Conservation (phyloP, 2,113 vertebrate genomes). For the Egretta garzetta region DNA sequence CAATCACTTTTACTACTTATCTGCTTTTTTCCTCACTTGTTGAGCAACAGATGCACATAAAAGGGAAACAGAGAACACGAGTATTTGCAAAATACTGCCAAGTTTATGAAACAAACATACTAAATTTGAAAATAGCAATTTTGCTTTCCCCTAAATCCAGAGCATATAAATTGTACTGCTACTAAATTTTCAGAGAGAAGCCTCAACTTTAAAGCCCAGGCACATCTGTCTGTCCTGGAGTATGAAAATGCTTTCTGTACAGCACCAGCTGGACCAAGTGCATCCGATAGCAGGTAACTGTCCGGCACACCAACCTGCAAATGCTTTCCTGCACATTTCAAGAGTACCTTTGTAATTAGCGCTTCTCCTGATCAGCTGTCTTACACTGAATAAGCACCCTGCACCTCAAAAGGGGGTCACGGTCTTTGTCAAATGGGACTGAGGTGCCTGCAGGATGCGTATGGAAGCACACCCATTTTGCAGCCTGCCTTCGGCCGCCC, state of each 20-base stretch:
- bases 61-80: background rate
- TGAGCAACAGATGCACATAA: conserved; percentile 29
- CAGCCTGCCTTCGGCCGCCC: background rate
- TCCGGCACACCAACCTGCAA: background rate
- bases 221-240: background rate
- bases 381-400: background rate
- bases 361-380: background rate
- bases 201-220: background rate
- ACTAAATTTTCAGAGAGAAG: background rate
- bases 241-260: background rate
- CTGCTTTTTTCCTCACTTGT: background rate
- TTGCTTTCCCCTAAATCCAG: background rate
- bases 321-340: background rate
- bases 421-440: background rate
- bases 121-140: background rate
- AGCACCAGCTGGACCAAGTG: background rate
- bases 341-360: background rate
- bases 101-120: background rate
- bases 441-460: fast-evolving
- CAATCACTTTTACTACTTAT: background rate
- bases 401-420: background rate
- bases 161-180: background rate
- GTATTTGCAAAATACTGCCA: background rate
- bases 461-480: background rate
- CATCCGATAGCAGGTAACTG: background rate